Evolutionary conservation across 1,140 invertebrate genomes (phyloP).

Genomic region (Lethocerus indicus): DNA sequence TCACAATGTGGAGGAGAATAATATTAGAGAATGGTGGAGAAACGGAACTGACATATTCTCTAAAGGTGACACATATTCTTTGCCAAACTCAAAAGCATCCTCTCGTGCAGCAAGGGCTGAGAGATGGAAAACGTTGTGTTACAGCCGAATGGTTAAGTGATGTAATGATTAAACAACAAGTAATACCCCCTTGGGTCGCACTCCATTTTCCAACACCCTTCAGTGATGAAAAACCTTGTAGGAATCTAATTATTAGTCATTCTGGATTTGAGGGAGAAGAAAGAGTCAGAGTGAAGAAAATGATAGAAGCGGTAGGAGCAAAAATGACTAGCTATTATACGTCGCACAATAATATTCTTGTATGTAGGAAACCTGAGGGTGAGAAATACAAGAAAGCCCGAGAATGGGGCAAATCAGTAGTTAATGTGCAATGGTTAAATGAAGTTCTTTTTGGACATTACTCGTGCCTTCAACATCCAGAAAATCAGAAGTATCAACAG

Average conservation of each 20-base stretch:
- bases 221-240: conserved; percentile 36
- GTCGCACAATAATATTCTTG: conserved; percentile 31
- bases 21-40: conserved; percentile 81
- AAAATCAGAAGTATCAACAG: conserved; percentile 74
- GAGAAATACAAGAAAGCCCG: conserved; percentile 75
- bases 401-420: conserved; percentile 71
- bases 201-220: conserved; percentile 78
- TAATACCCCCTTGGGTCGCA: conserved; percentile 79
- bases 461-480: conserved; percentile 62
- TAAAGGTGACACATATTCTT: conserved; percentile 77
- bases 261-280: conserved; percentile 80
- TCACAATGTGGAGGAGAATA: conserved; percentile 59
- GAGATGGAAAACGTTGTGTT: conserved; percentile 71
- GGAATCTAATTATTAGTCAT: conserved; percentile 47
- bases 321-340: conserved; percentile 48
- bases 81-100: conserved; percentile 79
- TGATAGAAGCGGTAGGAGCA: conserved; percentile 75
- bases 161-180: conserved; percentile 62
- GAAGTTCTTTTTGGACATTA: conserved; percentile 80
- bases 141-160: conserved; percentile 91
- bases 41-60: conserved; percentile 65
- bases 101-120: conserved; percentile 66
- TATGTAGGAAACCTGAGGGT: conserved; percentile 57
- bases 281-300: conserved; percentile 53
- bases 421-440: conserved; percentile 86